phyloP scores from a whole-genome alignment of 2,113 vertebrate species.

The Megalops atlanticus region DNA sequence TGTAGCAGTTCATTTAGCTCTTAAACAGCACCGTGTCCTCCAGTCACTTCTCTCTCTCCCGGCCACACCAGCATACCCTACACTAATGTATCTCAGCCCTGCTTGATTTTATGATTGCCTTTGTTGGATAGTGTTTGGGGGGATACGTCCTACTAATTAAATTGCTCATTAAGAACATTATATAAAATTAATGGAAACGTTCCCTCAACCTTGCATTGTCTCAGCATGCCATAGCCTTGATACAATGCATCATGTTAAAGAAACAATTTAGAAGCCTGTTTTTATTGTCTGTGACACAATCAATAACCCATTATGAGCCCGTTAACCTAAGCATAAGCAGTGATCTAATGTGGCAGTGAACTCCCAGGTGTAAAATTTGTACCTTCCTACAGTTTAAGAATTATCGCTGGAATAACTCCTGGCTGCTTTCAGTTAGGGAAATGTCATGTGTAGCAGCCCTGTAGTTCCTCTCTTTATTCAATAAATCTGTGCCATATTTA shows the following conservation, averaged over 20 bases:
- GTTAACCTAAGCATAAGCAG: constrained; percentile 46
- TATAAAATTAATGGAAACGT: not conserved
- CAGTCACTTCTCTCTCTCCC: not conserved
- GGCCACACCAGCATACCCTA: not conserved
- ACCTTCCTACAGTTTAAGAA: constrained; percentile 43
- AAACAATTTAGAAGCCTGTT: constrained; percentile 41
- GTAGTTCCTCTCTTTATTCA: constrained; percentile 25
- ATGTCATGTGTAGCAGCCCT: not conserved
- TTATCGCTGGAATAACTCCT: constrained; percentile 9
- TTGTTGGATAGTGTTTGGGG: not conserved
- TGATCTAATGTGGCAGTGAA: constrained; percentile 37
- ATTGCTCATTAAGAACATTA: constrained; percentile 3
- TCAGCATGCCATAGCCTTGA: not conserved
- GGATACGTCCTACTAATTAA: not conserved
- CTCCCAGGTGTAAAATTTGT: constrained; percentile 33
- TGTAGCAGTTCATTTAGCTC: not conserved
- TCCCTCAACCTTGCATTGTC: not conserved
- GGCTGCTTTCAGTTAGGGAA: not conserved
- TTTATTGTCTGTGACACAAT: constrained; percentile 47
- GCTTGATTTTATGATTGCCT: constrained; percentile 8
- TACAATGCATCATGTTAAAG: constrained; percentile 14
- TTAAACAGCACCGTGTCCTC: not conserved
- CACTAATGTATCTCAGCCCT: constrained; percentile 1
- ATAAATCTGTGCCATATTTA: constrained; percentile 30
- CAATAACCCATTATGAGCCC: constrained; percentile 53